A percentile compares a stretch with the other conserved stretches of the same genome.
Conservation (phyloP, 2,888 invertebrate species). For the Diaphora mendica region DNA sequence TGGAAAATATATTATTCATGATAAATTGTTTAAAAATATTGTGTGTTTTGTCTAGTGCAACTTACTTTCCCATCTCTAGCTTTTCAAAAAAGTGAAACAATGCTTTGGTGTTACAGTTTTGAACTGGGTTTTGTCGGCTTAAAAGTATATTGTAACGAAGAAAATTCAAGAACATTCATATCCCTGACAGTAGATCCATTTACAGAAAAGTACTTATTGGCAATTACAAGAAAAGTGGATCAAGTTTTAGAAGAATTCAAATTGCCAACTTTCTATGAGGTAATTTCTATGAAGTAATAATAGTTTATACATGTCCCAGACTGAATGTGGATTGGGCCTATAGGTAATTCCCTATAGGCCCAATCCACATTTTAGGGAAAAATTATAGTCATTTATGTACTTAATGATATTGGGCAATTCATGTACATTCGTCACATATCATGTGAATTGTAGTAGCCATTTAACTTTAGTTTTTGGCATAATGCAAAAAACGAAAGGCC, state of each 20-base stretch:
- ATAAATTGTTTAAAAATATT: not conserved
- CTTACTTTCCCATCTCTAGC: not conserved
- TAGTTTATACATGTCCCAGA: too few relatives aligned
- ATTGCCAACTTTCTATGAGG: conserved; percentile 92
- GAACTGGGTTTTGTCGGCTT: conserved; percentile 87
- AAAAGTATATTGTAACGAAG: conserved; percentile 93
- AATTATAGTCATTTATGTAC: too few relatives aligned
- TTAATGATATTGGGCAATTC: too few relatives aligned
- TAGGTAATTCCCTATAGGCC: too few relatives aligned
- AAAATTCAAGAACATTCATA: conserved; percentile 93
- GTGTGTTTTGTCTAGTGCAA: not conserved
- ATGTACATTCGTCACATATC: too few relatives aligned
- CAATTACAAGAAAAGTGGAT: conserved; percentile 88
- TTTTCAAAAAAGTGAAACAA: not conserved
- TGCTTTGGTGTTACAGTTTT: conserved; percentile 80
- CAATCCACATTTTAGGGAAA: too few relatives aligned
- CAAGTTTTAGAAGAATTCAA: conserved; percentile 90
- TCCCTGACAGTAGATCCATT: conserved; percentile 88
- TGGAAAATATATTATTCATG: not conserved
- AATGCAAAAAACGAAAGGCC: not conserved
- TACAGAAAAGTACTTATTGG: conserved; percentile 84
- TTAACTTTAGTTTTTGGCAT: not conserved
- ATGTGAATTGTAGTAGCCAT: not conserved
- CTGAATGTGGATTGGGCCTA: too few relatives aligned
- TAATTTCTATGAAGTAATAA: conserved; percentile 52